Conservation (phyloP, 2,113 vertebrate species). For the Entomyzon cyanotis region DNA sequence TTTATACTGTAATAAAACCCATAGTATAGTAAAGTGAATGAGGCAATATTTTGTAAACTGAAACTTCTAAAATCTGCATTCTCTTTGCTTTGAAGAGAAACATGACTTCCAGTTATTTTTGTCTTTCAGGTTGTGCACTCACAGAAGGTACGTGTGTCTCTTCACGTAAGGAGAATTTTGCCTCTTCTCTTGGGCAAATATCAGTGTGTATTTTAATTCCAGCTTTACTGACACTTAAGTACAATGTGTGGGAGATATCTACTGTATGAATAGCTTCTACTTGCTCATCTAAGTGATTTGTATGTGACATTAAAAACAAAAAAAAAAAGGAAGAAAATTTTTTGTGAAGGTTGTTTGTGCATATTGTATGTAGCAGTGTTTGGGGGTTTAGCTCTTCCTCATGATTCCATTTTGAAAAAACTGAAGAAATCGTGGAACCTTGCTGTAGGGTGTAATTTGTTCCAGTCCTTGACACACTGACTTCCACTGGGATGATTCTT, state of each 20-base stretch:
- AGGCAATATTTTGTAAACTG: background rate
- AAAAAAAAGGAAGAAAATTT: too few species aligned
- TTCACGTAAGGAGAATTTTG: background rate
- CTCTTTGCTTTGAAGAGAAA: background rate
- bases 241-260: background rate
- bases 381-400: too few species aligned
- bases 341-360: too few species aligned
- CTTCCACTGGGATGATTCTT: too few species aligned
- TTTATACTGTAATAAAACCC: background rate
- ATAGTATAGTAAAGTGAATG: background rate
- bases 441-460: too few species aligned
- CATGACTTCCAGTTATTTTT: background rate
- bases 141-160: constrained; percentile 33
- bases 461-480: too few species aligned
- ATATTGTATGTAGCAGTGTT: too few species aligned
- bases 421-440: too few species aligned
- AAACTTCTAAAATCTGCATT: background rate
- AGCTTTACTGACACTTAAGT: background rate
- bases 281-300: background rate
- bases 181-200: background rate
- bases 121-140: constrained; percentile 45
- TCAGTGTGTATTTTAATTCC: background rate
- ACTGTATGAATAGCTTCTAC: background rate
- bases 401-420: too few species aligned
- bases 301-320: background rate